Base-by-base conservation (phyloP, 2,888 invertebrate genomes). In the Lottia scabra region DNA sequence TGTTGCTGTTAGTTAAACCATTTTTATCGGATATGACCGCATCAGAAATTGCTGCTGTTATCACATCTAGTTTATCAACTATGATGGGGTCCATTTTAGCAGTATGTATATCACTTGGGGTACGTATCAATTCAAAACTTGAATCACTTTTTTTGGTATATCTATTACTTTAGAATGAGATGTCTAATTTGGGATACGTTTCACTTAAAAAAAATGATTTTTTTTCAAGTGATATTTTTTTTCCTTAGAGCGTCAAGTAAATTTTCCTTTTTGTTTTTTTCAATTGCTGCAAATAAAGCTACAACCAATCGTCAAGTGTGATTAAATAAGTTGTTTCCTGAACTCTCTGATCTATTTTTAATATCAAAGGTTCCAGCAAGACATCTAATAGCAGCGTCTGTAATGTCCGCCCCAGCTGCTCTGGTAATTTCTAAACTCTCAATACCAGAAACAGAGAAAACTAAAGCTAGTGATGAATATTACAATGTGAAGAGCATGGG, bases 371-470 rank as follows among this genome's bases (percentile, higher is more conserved):
- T 87, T 3, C 85, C 88, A 3, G 93, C 98, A 0, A 93, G 95
- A 0, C 95, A 98, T 89, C 90, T 99, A 62, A 93, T 99, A 77
- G 96, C 98, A 0, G 96, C 99, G 0, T 96, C 96, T 74, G 94
- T 99, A 0, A 98, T 99, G 98, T 96, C 98, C 0, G 98, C 98
- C 0, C 98, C 98, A 0, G 97, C 97, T 0, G 95, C 98, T 0
- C 90, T 99, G 26, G 96, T 96, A 82, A 95, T 93, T 87, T 93
- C 97, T 12, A 99, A 99, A 89, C 91, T 99, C 0, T 92, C 83
- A 85, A 94, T 95, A 91, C 99, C 99, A 0, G 99, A 99, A 91
- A 96, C 95, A 0, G 94, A 95, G 84, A 92, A 93, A 74, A 94
- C 95, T 0, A 91, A 93, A 78, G 95, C 96, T 0, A 93, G 82